phyloP scores from a whole-genome alignment of 2,888 invertebrate species.

The Ariolimax columbianus region DNA sequence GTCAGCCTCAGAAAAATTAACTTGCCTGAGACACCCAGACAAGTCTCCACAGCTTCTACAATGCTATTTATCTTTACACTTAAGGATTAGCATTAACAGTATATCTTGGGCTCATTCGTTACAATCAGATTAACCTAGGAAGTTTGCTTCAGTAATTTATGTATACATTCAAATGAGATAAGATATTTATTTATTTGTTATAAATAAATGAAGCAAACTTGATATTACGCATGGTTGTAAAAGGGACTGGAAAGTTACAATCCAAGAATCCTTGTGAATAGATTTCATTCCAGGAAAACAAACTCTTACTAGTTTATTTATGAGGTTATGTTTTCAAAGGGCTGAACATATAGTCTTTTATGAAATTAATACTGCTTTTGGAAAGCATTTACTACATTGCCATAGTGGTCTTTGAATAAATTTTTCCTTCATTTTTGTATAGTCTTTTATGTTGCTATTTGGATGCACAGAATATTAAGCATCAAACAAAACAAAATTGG shows the following conservation, averaged over 20 bases:
- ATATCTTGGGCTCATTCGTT: neutral
- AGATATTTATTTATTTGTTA: neutral
- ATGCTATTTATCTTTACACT: neutral
- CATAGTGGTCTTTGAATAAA: neutral
- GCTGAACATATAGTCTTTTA: neutral
- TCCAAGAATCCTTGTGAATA: neutral
- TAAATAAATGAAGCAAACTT: neutral
- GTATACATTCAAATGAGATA: neutral
- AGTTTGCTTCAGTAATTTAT: neutral
- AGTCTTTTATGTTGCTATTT: neutral
- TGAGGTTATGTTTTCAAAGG: neutral
- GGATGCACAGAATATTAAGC: neutral
- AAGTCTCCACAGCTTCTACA: neutral
- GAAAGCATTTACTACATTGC: neutral
- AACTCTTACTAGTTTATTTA: neutral
- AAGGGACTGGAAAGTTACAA: neutral
- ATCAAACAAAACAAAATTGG: neutral
- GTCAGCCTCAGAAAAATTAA: neutral
- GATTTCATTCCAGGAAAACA: neutral
- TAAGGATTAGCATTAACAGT: neutral
- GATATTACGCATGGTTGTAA: neutral
- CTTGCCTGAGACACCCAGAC: no score
- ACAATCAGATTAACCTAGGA: neutral
- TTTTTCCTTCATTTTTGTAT: neutral
- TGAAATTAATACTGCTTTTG: neutral